Evolutionary conservation across 2,797 vertebrate species (phyloP).

Genomic region (Sorex maritimensis): DNA sequence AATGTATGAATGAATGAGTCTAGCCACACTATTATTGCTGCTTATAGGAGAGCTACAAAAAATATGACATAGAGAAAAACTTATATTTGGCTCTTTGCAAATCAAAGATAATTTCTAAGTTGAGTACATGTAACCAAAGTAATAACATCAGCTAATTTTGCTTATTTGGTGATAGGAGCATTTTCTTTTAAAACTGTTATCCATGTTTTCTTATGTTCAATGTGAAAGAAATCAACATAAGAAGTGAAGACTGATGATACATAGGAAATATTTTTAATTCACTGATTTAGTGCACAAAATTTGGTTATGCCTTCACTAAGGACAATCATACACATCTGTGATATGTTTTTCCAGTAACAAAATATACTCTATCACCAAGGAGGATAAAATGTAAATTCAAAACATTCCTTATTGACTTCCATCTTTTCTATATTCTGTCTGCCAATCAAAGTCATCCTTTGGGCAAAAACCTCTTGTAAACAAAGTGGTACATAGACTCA

Average conservation of each 20-base stretch:
- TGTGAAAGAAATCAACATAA: constrained; percentile 16
- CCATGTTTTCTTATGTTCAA: background rate
- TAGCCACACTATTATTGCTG: background rate
- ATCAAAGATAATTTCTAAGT: constrained; percentile 52
- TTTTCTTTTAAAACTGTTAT: too few species aligned
- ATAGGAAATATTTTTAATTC: background rate
- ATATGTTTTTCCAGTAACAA: constrained; percentile 15
- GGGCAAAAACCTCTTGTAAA: constrained; percentile 15
- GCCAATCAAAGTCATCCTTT: constrained; percentile 62
- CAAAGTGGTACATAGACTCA: constrained; percentile 53
- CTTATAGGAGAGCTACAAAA: background rate
- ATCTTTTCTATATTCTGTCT: constrained; percentile 64
- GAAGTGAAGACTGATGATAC: constrained; percentile 19
- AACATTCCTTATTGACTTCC: constrained; percentile 39
- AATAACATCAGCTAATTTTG: constrained; percentile 15
- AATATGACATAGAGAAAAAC: background rate
- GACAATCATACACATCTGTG: background rate
- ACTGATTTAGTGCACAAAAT: background rate
- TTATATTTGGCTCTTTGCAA: constrained; percentile 20
- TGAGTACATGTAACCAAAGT: background rate
- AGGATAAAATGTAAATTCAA: background rate
- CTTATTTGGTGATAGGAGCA: too few species aligned
- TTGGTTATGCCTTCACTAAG: constrained; percentile 8
- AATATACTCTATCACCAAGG: background rate
- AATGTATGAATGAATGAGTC: background rate